A percentile compares a stretch with the other conserved stretches of the same genome.
phyloP scores from a whole-genome alignment of 1,140 invertebrate genomes.

The Drosophila erecta region DNA sequence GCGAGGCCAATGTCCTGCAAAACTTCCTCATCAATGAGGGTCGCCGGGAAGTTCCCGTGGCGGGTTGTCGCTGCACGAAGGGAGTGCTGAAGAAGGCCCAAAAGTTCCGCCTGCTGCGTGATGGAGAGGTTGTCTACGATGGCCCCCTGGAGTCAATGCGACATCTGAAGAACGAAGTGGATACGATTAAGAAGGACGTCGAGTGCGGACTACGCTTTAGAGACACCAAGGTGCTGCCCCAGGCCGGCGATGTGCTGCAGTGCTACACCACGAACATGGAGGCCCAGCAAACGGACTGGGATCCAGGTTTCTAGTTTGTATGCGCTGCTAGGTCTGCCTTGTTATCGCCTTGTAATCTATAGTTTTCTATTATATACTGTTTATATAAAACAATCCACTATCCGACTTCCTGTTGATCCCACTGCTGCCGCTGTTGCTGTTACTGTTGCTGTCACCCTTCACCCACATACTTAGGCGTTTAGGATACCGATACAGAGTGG shows the following conservation, averaged over 20 bases:
- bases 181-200: constrained; percentile 91
- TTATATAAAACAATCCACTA: constrained; percentile 76
- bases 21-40: constrained; percentile 93
- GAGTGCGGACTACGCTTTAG: constrained; percentile 95
- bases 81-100: constrained; percentile 90
- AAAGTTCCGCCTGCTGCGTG: constrained; percentile 89
- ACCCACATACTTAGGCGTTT: constrained; percentile 76
- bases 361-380: constrained; percentile 65
- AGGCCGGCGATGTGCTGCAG: constrained; percentile 91
- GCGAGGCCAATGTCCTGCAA: constrained; percentile 94
- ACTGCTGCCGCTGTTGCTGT: constrained; percentile 24
- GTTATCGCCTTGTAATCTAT: constrained; percentile 58
- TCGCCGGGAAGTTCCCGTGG: constrained; percentile 93
- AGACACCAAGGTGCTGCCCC: constrained; percentile 87
- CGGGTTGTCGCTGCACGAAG: constrained; percentile 94
- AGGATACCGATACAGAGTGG: constrained; percentile 58
- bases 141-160: constrained; percentile 92
- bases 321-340: constrained; percentile 18
- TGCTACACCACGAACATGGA: constrained; percentile 90
- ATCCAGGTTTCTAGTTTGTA: constrained; percentile 90
- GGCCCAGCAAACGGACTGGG: constrained; percentile 90
- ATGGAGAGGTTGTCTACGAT: constrained; percentile 89
- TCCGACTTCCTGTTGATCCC: constrained; percentile 75
- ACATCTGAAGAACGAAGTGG: constrained; percentile 95
- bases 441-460: constrained; percentile 65